Evolutionary conservation across 2,888 invertebrate species (phyloP).

Genomic region (Polylopha cassiicola): DNA sequence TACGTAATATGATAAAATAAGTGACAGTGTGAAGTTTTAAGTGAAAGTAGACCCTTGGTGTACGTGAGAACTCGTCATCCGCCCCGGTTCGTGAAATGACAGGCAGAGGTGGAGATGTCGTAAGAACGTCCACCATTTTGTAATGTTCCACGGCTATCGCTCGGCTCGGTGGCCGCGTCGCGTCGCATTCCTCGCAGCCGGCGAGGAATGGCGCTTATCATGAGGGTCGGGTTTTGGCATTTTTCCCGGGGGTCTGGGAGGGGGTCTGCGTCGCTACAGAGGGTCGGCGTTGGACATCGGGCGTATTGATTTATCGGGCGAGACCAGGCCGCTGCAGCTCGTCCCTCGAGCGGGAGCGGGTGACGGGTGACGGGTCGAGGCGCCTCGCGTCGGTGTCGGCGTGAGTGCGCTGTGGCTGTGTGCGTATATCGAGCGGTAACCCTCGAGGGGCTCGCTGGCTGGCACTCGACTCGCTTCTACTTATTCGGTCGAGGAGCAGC

Average conservation of each 20-base stretch:
- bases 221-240: conserved; percentile 66
- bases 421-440: conserved; percentile 75
- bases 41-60: conserved; percentile 74
- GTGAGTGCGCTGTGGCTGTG: conserved; percentile 65
- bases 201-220: conserved; percentile 64
- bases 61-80: conserved; percentile 75
- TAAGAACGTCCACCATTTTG: conserved; percentile 79
- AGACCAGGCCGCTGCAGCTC: conserved; percentile 70
- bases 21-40: conserved; percentile 55
- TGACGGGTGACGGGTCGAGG: too few species aligned
- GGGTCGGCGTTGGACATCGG: conserved; percentile 59
- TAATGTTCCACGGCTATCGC: conserved; percentile 74
- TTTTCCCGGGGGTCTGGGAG: conserved; percentile 71
- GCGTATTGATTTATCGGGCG: conserved; percentile 74
- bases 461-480: conserved; percentile 75
- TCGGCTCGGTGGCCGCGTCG: conserved; percentile 71
- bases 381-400: conserved; percentile 71
- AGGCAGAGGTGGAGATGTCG: conserved; percentile 76
- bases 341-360: conserved; percentile 43
- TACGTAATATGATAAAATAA: conserved; percentile 65
- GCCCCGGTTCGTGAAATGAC: conserved; percentile 71
- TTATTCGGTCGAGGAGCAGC: conserved; percentile 73
- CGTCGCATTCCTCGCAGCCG: conserved; percentile 73
- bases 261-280: conserved; percentile 60
- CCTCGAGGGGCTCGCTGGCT: conserved; percentile 74